A percentile compares a stretch with the other conserved stretches of the same genome.
Evolutionary conservation across 2,888 invertebrate species (phyloP).

Genomic region (Microchrysa polita): DNA sequence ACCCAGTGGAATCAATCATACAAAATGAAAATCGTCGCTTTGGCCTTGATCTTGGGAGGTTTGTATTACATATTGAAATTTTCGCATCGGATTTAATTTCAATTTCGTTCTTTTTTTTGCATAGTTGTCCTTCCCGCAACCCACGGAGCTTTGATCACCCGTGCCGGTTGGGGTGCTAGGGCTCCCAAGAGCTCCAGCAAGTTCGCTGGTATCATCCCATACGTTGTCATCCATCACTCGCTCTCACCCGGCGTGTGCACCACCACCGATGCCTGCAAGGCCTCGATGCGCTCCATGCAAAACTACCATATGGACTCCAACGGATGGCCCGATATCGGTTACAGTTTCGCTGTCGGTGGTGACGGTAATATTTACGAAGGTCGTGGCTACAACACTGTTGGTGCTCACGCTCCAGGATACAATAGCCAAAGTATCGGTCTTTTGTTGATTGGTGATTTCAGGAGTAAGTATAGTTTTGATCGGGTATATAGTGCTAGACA

Average conservation of each 20-base stretch:
- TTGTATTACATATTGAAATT: not conserved
- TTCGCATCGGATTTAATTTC: not conserved
- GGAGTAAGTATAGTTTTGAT: constrained; percentile 54
- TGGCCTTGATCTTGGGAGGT: constrained; percentile 8
- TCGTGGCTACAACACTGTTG: constrained; percentile 74
- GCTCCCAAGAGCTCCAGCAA: constrained; percentile 65
- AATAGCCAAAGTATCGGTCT: constrained; percentile 75
- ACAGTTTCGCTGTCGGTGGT: constrained; percentile 77
- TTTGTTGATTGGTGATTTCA: constrained; percentile 70
- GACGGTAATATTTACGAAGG: constrained; percentile 78
- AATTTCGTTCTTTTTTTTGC: not conserved
- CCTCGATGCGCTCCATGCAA: constrained; percentile 73
- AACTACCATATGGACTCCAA: constrained; percentile 69
- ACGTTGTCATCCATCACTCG: constrained; percentile 77
- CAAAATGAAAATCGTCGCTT: constrained; percentile 3
- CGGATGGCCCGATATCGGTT: constrained; percentile 76
- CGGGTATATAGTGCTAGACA: too few relatives aligned
- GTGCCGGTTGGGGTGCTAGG: constrained; percentile 70
- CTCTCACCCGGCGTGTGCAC: constrained; percentile 71
- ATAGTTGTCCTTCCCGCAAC: constrained; percentile 4
- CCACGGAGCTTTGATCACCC: constrained; percentile 52
- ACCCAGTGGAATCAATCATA: constrained; percentile 1
- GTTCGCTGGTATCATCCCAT: constrained; percentile 68
- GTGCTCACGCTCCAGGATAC: constrained; percentile 76
- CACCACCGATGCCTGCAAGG: constrained; percentile 66